Percentiles rank a stretch among this genome's conserved stretches.
Conservation (phyloP, 1,140 invertebrate genomes). For the Antheraea mylitta region DNA sequence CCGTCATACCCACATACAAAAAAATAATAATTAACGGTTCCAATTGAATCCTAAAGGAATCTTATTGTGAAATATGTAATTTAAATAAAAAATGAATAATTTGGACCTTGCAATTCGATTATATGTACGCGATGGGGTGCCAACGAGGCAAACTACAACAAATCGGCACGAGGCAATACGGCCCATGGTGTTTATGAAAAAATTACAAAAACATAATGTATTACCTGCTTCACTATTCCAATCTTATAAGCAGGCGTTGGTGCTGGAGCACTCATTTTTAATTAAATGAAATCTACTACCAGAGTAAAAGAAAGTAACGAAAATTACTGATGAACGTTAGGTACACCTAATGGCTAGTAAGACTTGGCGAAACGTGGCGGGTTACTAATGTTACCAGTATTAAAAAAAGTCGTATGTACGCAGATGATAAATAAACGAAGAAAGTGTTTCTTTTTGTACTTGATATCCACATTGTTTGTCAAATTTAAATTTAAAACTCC, state of each 20-base stretch:
- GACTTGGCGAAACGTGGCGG: conserved; percentile 71
- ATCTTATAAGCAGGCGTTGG: conserved; percentile 60
- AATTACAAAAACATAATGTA: conserved; percentile 40
- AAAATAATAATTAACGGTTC: background rate
- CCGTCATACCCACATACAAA: no score
- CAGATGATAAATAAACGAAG: background rate
- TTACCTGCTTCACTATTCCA: conserved; percentile 73
- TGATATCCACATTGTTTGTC: no score
- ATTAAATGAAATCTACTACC: conserved; percentile 36
- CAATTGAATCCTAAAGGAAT: background rate
- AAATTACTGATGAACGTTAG: conserved; percentile 49
- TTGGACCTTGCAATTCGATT: conserved; percentile 4
- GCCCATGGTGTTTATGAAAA: conserved; percentile 24
- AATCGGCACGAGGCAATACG: conserved; percentile 57
- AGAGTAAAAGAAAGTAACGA: conserved; percentile 42
- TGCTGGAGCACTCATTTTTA: conserved; percentile 67
- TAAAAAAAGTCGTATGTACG: conserved; percentile 17
- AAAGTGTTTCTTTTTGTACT: no score
- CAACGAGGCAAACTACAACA: conserved; percentile 64
- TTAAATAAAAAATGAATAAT: background rate
- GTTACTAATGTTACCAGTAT: conserved; percentile 53
- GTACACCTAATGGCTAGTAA: conserved; percentile 46
- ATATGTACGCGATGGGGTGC: conserved; percentile 45
- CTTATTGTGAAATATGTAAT: background rate
- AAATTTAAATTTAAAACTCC: no score